Evolutionary conservation across 2,113 vertebrate genomes (phyloP).

Genomic region (Potamarius usumacintae): DNA sequence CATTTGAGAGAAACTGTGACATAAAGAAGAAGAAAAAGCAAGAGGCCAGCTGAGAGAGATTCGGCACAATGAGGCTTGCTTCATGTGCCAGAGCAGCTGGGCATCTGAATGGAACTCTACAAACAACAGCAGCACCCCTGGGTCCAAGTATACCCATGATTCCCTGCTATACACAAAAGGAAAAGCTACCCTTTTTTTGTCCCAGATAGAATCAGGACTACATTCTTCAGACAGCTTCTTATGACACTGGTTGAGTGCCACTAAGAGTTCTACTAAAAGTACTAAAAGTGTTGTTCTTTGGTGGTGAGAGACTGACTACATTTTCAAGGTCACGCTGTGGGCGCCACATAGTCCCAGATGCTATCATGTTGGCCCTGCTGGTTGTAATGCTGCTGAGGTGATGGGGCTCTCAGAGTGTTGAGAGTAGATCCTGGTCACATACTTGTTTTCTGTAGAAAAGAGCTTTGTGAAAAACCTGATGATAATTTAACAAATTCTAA

Average conservation of each 20-base stretch:
- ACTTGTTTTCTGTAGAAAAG: not conserved
- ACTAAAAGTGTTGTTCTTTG: conserved; percentile 20
- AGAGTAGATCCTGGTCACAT: not conserved
- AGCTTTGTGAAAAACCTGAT: not conserved
- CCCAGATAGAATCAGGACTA: conserved; percentile 38
- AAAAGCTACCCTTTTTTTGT: conserved; percentile 24
- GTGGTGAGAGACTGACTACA: not conserved
- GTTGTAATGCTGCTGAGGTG: conserved; percentile 14
- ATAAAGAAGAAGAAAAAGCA: conserved; percentile 39
- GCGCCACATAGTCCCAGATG: conserved; percentile 31
- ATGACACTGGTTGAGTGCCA: conserved; percentile 17
- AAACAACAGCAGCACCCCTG: conserved; percentile 32
- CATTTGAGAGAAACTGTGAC: conserved; percentile 47
- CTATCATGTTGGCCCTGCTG: conserved; percentile 22
- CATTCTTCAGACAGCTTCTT: conserved; percentile 15
- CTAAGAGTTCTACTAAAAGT: conserved; percentile 19
- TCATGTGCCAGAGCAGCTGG: conserved; percentile 68
- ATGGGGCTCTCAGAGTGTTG: conserved; percentile 24
- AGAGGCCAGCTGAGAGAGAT: conserved; percentile 43
- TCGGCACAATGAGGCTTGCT: conserved; percentile 48
- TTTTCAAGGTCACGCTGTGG: conserved; percentile 4
- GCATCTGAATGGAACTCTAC: conserved; percentile 58
- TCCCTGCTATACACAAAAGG: conserved; percentile 28
- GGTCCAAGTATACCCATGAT: conserved; percentile 27
- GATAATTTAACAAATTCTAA: not conserved